Conservation (phyloP, 2,113 vertebrate species). For the Illadopsis cleaveri region DNA sequence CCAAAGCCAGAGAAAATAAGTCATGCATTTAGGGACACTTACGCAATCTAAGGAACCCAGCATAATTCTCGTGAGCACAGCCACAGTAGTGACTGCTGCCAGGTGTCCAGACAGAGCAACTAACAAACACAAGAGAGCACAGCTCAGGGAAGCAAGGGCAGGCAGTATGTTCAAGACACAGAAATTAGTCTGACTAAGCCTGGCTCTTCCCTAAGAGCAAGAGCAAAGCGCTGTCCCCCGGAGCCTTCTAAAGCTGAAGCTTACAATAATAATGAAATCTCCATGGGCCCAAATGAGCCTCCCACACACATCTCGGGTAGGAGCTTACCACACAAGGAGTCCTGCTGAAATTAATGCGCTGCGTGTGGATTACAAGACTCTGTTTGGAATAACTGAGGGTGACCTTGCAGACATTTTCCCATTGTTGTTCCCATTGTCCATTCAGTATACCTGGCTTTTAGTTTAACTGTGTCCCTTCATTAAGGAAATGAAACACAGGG, state of each 20-base stretch:
- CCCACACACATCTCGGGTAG: not conserved
- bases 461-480: not conserved
- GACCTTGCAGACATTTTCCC: not conserved
- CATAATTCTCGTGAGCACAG: not conserved
- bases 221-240: not conserved
- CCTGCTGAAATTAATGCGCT: not conserved
- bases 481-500: not conserved
- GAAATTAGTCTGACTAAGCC: not conserved
- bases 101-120: not conserved
- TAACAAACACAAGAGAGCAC: not conserved
- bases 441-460: not conserved
- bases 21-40: not conserved
- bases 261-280: constrained; percentile 49
- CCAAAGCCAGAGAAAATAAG: not conserved
- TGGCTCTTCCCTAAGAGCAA: not conserved
- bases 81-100: not conserved
- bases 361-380: not conserved
- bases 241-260: constrained; percentile 2
- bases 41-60: not conserved
- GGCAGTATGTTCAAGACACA: not conserved
- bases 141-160: not conserved
- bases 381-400: not conserved
- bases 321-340: constrained; percentile 39
- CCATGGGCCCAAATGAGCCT: constrained; percentile 4
- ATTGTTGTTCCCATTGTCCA: not conserved